Conservation (phyloP, 1,140 invertebrate genomes). For the Rhopalosiphum padi region DNA sequence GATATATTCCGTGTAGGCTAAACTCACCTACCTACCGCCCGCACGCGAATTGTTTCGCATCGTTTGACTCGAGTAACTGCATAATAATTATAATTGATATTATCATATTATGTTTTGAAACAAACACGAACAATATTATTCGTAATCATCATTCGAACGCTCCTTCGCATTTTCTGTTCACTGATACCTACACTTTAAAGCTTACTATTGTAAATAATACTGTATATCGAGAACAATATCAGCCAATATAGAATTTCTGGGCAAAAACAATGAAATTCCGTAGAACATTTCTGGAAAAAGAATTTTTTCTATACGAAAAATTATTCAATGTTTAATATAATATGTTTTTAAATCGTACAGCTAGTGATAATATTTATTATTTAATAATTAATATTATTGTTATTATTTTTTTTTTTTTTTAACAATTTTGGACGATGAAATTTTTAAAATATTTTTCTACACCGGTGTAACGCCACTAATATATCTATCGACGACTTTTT, state of each 20-base stretch:
- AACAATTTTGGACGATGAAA: not conserved
- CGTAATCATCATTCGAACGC: not conserved
- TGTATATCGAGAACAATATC: not conserved
- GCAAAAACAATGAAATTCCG: not conserved
- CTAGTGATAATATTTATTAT: constrained; percentile 30
- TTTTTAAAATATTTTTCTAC: constrained; percentile 51
- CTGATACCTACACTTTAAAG: not conserved
- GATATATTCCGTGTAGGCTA: not conserved
- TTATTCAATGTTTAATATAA: not conserved
- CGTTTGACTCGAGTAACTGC: not conserved
- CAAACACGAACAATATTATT: not conserved
- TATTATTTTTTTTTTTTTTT: not conserved
- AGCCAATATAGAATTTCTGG: not conserved
- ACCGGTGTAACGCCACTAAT: not conserved
- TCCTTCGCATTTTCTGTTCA: constrained; percentile 24
- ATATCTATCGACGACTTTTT: constrained; percentile 14
- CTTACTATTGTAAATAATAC: not conserved
- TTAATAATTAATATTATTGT: constrained; percentile 12
- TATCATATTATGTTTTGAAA: constrained; percentile 1
- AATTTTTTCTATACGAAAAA: not conserved
- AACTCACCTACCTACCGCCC: not conserved
- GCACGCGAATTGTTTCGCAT: not conserved
- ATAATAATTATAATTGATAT: not conserved
- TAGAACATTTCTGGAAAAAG: not conserved
- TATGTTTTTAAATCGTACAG: not conserved